phyloP scores from a whole-genome alignment of 2,113 vertebrate genomes.

The Alectura lathami region DNA sequence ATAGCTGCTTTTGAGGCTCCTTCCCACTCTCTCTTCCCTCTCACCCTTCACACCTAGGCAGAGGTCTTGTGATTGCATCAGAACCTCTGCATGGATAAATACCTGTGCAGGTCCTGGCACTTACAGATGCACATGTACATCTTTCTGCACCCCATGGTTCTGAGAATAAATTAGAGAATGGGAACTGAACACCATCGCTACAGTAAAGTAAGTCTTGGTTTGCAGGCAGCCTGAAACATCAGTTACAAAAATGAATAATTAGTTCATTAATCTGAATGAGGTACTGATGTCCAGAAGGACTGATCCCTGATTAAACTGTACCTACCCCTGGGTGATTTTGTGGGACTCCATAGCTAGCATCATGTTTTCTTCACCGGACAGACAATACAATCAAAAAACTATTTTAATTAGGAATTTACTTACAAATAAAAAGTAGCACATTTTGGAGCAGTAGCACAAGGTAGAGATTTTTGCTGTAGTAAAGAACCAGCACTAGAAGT shows the following conservation, averaged over 20 bases:
- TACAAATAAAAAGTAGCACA: not conserved
- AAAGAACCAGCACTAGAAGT: not conserved
- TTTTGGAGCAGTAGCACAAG: not conserved
- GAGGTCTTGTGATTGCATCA: not conserved
- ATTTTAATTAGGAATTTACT: not conserved
- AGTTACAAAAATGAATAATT: not conserved
- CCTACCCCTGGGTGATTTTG: not conserved
- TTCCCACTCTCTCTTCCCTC: not conserved
- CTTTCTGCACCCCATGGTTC: not conserved
- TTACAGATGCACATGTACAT: rapidly evolving
- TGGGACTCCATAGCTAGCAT: not conserved
- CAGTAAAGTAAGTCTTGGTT: not conserved
- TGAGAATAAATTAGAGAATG: not conserved
- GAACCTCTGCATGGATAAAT: not conserved
- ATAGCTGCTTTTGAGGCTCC: not conserved
- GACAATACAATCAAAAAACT: not conserved
- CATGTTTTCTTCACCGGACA: not conserved
- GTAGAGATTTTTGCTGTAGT: not conserved
- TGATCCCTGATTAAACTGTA: not conserved
- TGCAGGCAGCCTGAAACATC: not conserved
- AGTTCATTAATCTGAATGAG: not conserved
- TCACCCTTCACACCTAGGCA: not conserved
- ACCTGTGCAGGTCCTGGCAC: rapidly evolving
- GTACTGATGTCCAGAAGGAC: not conserved
- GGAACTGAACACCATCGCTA: not conserved